Conservation (phyloP, 2,888 invertebrate species). For the Agrypnus murinus region DNA sequence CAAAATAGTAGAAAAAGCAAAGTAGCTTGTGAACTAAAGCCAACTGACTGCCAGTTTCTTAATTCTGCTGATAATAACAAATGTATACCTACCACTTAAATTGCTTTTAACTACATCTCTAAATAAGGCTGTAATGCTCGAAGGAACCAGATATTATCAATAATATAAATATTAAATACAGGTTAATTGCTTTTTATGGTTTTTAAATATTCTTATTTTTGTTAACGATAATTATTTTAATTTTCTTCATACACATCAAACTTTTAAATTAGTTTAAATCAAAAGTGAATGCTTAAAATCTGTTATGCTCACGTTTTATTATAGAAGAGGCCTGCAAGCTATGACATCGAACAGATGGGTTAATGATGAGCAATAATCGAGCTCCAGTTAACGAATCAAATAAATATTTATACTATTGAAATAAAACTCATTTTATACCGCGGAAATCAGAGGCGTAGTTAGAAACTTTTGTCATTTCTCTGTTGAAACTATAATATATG, state of each 20-base stretch:
- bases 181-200: slow-evolving; percentile 14
- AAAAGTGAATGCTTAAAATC: background rate
- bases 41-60: background rate
- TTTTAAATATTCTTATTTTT: background rate
- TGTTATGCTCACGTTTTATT: slow-evolving; percentile 11
- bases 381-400: slow-evolving; percentile 3
- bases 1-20: no score
- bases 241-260: slow-evolving; percentile 9
- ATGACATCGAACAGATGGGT: slow-evolving; percentile 15
- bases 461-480: no score
- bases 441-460: no score
- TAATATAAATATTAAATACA: background rate
- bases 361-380: background rate
- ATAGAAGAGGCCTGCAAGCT: background rate
- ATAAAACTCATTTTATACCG: no score
- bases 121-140: slow-evolving; percentile 17
- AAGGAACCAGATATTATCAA: slow-evolving; percentile 21
- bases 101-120: slow-evolving; percentile 4
- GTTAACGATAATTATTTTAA: slow-evolving; percentile 3
- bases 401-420: slow-evolving; percentile 1
- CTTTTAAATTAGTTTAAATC: background rate
- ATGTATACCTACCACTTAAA: slow-evolving; percentile 1
- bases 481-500: no score
- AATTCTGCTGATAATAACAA: background rate
- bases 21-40: no score